Conservation (phyloP, 2,797 vertebrate species). For the Liparis tanakae region DNA sequence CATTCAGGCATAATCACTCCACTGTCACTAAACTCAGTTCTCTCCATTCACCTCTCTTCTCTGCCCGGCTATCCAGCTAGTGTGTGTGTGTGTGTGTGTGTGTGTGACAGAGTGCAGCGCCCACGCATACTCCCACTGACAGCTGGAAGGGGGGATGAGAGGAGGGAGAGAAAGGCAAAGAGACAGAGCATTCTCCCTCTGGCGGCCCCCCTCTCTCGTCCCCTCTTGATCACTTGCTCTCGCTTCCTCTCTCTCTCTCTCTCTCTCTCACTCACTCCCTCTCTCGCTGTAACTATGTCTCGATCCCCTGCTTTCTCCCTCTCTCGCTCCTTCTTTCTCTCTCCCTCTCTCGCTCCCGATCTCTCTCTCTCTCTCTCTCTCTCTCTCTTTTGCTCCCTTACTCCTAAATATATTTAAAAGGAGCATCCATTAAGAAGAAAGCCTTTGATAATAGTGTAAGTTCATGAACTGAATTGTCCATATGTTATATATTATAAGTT, state of each 20-base stretch:
- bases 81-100: constrained; percentile 9
- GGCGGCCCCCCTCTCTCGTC: not conserved
- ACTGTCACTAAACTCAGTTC: constrained; percentile 60
- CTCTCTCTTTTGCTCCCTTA: no score
- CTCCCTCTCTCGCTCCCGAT: no score
- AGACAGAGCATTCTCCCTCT: constrained; percentile 60
- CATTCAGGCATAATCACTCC: constrained; percentile 56
- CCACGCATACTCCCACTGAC: constrained; percentile 70
- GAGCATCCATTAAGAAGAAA: no score
- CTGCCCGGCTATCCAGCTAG: constrained; percentile 52
- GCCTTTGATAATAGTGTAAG: no score
- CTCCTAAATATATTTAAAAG: no score
- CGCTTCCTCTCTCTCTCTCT: not conserved
- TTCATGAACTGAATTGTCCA: no score
- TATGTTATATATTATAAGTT: no score
- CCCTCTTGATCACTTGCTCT: not conserved
- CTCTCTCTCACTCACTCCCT: no score
- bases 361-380: no score
- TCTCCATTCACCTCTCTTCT: constrained; percentile 55
- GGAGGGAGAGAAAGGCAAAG: constrained; percentile 51
- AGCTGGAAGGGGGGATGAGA: constrained; percentile 60
- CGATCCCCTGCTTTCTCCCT: no score
- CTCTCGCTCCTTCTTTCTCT: no score
- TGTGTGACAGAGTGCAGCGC: constrained; percentile 57
- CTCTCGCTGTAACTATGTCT: no score